Evolutionary conservation across 2,113 vertebrate genomes (phyloP).

Genomic region (Ranitomeya imitator): DNA sequence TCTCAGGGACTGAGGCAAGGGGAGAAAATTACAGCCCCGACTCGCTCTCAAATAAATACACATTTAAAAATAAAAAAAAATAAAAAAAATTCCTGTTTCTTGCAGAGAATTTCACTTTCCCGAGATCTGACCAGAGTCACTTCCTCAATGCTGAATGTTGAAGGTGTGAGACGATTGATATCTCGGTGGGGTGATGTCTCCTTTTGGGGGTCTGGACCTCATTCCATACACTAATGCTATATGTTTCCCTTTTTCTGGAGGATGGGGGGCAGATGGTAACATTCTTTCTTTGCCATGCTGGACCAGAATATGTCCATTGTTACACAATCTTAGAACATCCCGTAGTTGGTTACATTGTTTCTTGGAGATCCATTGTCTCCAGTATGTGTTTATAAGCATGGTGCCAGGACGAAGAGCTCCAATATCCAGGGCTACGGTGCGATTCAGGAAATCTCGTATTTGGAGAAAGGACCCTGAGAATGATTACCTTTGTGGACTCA

Average conservation of each 20-base stretch:
- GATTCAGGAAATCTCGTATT: too few species aligned
- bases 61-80: slow-evolving; percentile 18
- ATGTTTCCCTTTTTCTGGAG: not conserved
- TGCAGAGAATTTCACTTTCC: not conserved
- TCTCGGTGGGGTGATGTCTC: not conserved
- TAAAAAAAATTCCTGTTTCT: not conserved
- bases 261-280: not conserved
- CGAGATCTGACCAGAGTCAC: not conserved
- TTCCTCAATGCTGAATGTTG: not conserved
- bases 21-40: not conserved
- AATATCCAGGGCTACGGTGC: too few species aligned
- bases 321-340: not conserved
- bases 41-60: not conserved
- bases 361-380: too few species aligned
- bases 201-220: not conserved
- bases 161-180: not conserved
- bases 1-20: not conserved
- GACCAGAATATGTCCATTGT: not conserved
- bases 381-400: too few species aligned
- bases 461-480: too few species aligned
- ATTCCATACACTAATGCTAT: not conserved
- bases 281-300: not conserved
- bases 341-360: too few species aligned
- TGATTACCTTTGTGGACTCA: too few species aligned
- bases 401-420: too few species aligned